Evolutionary conservation across 2,797 vertebrate genomes (phyloP).

Genomic region (Australoheros facetus): DNA sequence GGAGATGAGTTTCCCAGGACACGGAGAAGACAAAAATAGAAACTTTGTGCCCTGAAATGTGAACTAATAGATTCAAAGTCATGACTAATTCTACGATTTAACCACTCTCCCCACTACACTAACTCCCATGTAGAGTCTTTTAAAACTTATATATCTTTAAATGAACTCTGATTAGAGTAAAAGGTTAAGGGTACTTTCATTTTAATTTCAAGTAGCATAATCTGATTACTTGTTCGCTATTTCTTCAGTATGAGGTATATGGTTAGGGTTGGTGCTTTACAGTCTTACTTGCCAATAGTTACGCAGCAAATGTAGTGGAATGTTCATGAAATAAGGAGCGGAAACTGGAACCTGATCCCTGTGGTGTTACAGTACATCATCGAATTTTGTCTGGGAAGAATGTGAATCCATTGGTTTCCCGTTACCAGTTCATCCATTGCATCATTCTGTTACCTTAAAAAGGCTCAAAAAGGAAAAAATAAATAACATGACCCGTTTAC

Average conservation of each 20-base stretch:
- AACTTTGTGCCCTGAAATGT: neutral
- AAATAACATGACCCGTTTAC: neutral
- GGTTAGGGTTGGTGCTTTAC: neutral
- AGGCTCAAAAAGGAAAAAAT: neutral
- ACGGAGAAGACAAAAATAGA: neutral
- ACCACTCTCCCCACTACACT: neutral
- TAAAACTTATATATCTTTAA: neutral
- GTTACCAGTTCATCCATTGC: neutral
- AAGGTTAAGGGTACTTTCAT: neutral
- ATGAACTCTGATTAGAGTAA: neutral
- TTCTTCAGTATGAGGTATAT: neutral
- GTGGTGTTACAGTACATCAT: neutral
- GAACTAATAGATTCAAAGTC: neutral
- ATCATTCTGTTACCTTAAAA: neutral
- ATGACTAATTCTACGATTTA: neutral
- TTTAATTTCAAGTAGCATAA: neutral
- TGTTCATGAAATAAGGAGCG: neutral
- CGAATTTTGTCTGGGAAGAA: neutral
- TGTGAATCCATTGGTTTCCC: neutral
- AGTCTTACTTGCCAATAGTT: too few species aligned
- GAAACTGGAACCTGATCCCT: neutral
- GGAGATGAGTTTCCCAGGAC: neutral
- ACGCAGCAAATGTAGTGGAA: neutral
- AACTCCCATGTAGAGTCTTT: rapidly evolving
- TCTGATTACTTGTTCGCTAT: neutral